Conservation (phyloP, 1,140 invertebrate genomes). For the Rhagoletis pomonella region DNA sequence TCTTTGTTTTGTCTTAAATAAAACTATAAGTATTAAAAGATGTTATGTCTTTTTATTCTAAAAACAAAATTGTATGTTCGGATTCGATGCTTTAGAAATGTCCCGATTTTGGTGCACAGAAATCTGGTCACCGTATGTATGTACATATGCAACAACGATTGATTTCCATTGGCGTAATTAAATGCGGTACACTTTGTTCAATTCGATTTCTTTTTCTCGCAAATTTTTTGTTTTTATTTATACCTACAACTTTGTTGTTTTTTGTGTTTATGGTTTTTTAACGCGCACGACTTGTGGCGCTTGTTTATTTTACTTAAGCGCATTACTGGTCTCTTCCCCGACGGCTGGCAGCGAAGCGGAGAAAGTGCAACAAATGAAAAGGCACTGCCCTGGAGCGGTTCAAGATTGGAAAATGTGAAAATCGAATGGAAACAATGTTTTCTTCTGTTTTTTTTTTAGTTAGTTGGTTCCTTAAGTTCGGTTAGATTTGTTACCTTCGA, state of each 20-base stretch:
- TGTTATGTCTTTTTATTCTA: too few relatives aligned
- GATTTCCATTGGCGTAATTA: conserved; percentile 18
- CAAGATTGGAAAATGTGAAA: neutral
- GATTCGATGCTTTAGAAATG: too few relatives aligned
- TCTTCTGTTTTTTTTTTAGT: too few relatives aligned
- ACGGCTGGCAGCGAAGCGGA: neutral
- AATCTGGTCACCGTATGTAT: too few relatives aligned
- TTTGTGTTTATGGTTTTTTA: neutral
- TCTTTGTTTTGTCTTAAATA: too few relatives aligned
- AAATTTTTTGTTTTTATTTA: neutral
- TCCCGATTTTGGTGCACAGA: too few relatives aligned
- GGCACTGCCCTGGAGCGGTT: neutral
- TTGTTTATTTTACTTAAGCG: conserved; percentile 42
- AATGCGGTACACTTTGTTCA: conserved; percentile 2
- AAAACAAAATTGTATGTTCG: too few relatives aligned
- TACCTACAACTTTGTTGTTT: neutral
- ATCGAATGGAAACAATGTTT: neutral
- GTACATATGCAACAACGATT: neutral
- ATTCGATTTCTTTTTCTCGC: neutral
- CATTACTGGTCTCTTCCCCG: neutral
- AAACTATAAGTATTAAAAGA: too few relatives aligned
- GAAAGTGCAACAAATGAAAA: conserved; percentile 15
- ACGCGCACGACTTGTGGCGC: neutral
- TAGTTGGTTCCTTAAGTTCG: too few relatives aligned
- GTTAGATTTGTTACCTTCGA: too few relatives aligned